phyloP scores from a whole-genome alignment of 2,113 vertebrate genomes.

The Anoplopoma fimbria region DNA sequence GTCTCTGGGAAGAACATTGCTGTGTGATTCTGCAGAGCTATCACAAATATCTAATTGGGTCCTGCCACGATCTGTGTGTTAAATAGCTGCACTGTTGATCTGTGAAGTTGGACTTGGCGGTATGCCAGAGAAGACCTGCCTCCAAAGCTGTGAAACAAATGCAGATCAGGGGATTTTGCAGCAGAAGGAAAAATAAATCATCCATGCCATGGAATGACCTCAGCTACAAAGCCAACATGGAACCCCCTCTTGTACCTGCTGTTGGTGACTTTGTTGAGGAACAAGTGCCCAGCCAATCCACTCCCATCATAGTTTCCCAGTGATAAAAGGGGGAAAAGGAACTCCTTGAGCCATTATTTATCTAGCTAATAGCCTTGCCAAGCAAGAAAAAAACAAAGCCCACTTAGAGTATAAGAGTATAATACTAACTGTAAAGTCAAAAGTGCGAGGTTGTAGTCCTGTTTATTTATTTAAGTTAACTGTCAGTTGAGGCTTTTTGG shows the following conservation, averaged over 20 bases:
- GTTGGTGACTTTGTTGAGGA: neutral
- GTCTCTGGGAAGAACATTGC: neutral
- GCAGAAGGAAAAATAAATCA: constrained; percentile 22
- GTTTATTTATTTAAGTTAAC: too few species aligned
- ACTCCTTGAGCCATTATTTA: neutral
- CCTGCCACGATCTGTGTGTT: neutral
- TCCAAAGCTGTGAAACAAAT: constrained; percentile 54
- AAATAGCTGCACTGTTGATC: neutral
- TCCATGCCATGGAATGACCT: constrained; percentile 37
- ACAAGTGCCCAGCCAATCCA: neutral
- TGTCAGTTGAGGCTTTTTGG: too few species aligned
- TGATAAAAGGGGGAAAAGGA: neutral
- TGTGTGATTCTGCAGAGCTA: neutral
- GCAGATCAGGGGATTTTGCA: constrained; percentile 28
- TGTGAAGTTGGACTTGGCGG: neutral
- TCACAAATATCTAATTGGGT: neutral
- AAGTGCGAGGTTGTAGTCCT: neutral
- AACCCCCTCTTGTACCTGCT: constrained; percentile 6
- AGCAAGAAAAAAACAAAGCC: neutral
- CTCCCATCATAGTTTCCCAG: neutral
- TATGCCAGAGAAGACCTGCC: neutral
- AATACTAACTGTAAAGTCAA: neutral
- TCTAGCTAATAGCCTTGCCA: neutral
- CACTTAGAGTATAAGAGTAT: neutral
- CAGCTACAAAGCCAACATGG: constrained; percentile 64